Conservation (phyloP, 2,888 invertebrate genomes). For the Lycophotia porphyrea region DNA sequence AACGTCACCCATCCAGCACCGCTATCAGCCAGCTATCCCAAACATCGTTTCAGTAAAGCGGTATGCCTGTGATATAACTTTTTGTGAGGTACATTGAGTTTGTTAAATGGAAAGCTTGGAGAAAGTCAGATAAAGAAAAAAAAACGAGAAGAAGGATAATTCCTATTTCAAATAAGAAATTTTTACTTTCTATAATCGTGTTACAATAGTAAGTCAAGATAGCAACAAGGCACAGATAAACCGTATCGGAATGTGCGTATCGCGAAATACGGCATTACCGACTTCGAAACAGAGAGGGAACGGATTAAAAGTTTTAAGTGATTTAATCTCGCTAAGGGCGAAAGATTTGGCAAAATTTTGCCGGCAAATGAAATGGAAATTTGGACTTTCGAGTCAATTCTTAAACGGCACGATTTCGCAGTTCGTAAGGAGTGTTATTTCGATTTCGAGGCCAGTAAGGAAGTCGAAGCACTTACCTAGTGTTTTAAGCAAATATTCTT, state of each 20-base stretch:
- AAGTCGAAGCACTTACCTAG: conserved; percentile 8
- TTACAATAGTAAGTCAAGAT: conserved; percentile 33
- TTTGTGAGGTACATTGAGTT: not conserved
- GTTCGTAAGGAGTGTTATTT: conserved; percentile 32
- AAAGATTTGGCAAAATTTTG: conserved; percentile 56
- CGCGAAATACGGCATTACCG: conserved; percentile 53
- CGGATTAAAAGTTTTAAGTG: conserved; percentile 67
- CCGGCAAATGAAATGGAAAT: conserved; percentile 63
- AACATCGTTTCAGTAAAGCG: not conserved
- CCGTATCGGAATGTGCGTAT: conserved; percentile 42
- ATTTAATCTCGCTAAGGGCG: conserved; percentile 63
- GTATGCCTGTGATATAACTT: not conserved
- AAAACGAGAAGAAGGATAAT: not conserved
- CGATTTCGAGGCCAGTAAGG: conserved; percentile 4
- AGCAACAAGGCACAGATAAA: conserved; percentile 48
- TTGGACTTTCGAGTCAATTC: conserved; percentile 49
- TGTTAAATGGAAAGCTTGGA: not conserved
- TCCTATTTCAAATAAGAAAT: not conserved
- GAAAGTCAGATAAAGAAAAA: not conserved
- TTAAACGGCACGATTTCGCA: conserved; percentile 44
- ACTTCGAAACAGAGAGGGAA: conserved; percentile 55
- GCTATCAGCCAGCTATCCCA: not conserved
- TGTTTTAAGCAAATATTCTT: conserved; percentile 32
- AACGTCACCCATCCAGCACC: not conserved
- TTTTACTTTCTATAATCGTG: conserved; percentile 13